Evolutionary conservation across 2,113 vertebrate species (phyloP), one percentile per base, ranked within the genome.

Genomic region (Dasyornis broadbenti): DNA sequence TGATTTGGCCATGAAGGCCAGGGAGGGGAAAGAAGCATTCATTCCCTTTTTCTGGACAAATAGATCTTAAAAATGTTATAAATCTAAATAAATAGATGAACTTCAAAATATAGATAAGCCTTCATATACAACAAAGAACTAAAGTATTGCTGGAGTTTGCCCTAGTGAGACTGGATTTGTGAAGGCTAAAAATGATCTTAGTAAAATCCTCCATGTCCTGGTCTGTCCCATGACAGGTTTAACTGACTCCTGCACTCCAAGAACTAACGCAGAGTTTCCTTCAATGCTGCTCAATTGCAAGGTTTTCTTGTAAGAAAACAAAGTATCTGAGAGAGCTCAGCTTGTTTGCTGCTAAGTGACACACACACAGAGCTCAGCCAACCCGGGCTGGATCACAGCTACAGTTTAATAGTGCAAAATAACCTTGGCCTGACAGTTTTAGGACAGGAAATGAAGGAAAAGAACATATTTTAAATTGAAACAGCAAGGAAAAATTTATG

Each of bases 401-500:
- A 53, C 21, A 65, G 59, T 77, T 92, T 80, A 90, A 88, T 47
- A 80, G 71, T n/a, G 31, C 64, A 94, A 90, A 95, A 94, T 66
- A 93, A 92, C 65, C 72, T 66, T 40, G 60, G 35, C 49, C 49
- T 83, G 79, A 94, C 85, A 93, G 90, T 92, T 97, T 95, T 75
- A 96, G 82, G 79, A 92, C 68, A 90, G 71, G 79, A 95, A 97
- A 85, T 0, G 3, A 83, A 90, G 47, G 30, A 57, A 77, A 95
- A 88, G 33, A 86, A 80, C 19, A 8, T 78, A 88, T 83, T 83
- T 91, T 50, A 77, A 95, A 93, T 18, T 92, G 90, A 81, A 96
- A 86, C 33, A 75, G 88, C 56, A 82, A 92, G 64, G 69, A 60
- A 92, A 96, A 94, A 91, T 59, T 77, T 90, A 96, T 82, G 72